Evolutionary conservation across 2,113 vertebrate genomes (phyloP).

Genomic region (Hiodon alosoides): DNA sequence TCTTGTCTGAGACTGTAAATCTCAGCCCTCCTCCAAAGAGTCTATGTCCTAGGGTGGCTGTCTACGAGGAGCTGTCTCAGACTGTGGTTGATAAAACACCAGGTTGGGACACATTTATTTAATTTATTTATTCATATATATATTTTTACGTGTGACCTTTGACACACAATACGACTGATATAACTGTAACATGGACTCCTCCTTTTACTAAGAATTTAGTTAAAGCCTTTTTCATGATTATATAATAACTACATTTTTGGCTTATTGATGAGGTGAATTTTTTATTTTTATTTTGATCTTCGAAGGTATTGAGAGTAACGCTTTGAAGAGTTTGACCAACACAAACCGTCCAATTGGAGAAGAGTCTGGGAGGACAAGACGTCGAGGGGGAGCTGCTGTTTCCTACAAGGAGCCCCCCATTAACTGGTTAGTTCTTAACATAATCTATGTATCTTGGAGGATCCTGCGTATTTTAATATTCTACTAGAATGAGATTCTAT

Average conservation of each 20-base stretch:
- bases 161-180: no score
- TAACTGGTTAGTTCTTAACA: conserved; percentile 46
- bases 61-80: background rate
- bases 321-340: conserved; percentile 52
- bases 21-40: background rate
- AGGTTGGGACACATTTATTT: background rate
- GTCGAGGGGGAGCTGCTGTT: conserved; percentile 32
- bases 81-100: background rate
- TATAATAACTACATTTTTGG: background rate
- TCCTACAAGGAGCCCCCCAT: conserved; percentile 61
- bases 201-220: no score
- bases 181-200: no score
- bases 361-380: conserved; percentile 31
- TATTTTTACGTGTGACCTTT: background rate
- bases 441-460: background rate
- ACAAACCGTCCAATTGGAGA: conserved; percentile 31
- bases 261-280: background rate
- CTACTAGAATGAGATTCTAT: background rate
- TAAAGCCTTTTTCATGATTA: no score
- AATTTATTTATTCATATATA: background rate
- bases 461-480: background rate
- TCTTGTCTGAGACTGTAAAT: background rate
- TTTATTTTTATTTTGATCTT: conserved; percentile 14
- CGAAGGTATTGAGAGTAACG: conserved; percentile 37
- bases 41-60: background rate